Conservation (phyloP, 2,888 invertebrate species). For the Lysandra bellargus region DNA sequence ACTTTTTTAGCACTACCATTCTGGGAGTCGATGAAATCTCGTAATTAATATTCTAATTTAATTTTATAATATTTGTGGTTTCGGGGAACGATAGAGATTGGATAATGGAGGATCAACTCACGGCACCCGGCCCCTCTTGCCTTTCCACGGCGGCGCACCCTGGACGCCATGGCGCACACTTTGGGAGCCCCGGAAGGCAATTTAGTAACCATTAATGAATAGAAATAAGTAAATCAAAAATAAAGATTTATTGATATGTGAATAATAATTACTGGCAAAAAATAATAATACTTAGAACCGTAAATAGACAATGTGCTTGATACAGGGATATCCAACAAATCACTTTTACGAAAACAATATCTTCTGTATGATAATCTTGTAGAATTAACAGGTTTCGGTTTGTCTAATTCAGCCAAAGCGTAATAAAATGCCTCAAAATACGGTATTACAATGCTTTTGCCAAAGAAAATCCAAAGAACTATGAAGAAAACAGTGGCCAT, state of each 20-base stretch:
- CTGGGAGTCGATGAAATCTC: no score
- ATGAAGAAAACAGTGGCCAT: slow-evolving; percentile 53
- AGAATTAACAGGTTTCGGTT: slow-evolving; percentile 31
- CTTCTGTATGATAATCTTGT: slow-evolving; percentile 55
- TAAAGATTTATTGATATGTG: slow-evolving; percentile 1
- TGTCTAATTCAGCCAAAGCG: slow-evolving; percentile 42
- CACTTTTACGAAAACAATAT: slow-evolving; percentile 69
- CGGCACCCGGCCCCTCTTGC: no score
- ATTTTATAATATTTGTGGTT: no score
- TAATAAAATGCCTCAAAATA: slow-evolving; percentile 52
- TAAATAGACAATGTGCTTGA: slow-evolving; percentile 41
- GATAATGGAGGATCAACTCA: no score
- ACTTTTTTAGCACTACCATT: no score
- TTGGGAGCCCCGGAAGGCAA: not conserved
- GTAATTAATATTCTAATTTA: no score
- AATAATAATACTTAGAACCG: slow-evolving; percentile 34
- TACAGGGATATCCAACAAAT: slow-evolving; percentile 59
- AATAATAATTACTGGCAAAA: slow-evolving; percentile 35
- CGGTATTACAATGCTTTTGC: slow-evolving; percentile 53
- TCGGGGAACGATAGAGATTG: no score
- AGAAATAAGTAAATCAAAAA: slow-evolving; percentile 27
- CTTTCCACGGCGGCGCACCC: no score
- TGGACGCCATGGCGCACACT: no score
- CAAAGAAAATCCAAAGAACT: slow-evolving; percentile 58
- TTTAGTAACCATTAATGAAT: not conserved